Conservation (phyloP, 2,797 vertebrate genomes). For the Vespertilio murinus region DNA sequence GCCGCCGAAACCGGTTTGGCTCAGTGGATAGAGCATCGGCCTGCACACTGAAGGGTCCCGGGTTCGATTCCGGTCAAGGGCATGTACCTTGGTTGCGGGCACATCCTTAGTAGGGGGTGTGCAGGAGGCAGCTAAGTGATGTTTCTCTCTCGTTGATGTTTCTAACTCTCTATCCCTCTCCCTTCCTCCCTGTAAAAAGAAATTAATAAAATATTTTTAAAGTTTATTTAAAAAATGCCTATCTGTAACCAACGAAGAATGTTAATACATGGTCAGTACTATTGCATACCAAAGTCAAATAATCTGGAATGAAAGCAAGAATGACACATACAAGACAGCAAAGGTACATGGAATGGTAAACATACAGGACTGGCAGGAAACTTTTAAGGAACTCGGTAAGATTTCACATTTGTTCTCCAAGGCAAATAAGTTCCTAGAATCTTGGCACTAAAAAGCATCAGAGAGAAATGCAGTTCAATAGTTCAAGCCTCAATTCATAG, state of each 20-base stretch:
- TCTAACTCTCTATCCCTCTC: too few species aligned
- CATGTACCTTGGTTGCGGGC: too few species aligned
- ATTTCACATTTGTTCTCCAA: constrained; percentile 48
- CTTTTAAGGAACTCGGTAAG: not conserved
- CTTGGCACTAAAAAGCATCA: constrained; percentile 33
- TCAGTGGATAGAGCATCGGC: too few species aligned
- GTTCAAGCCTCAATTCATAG: constrained; percentile 8
- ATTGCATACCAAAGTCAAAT: not conserved
- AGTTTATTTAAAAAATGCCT: not conserved
- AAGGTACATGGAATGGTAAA: constrained; percentile 1
- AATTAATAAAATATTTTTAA: too few species aligned
- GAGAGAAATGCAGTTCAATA: not conserved
- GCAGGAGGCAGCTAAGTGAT: too few species aligned
- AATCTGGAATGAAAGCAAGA: constrained; percentile 16
- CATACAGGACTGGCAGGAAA: not conserved
- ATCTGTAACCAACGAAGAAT: not conserved
- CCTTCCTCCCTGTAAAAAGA: too few species aligned
- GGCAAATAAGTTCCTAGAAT: constrained; percentile 24
- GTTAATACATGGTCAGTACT: not conserved
- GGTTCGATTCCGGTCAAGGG: too few species aligned
- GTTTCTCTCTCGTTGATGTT: too few species aligned
- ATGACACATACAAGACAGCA: not conserved
- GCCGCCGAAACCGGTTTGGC: too few species aligned
- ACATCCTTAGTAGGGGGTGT: too few species aligned
- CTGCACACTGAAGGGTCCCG: too few species aligned